A percentile compares a stretch with the other conserved stretches of the same genome.
These are phyloP conservation scores for Rhinichthys klamathensis DNA, from an alignment of 2,113 vertebrate genomes.

Conservation along the genomic window DNA sequence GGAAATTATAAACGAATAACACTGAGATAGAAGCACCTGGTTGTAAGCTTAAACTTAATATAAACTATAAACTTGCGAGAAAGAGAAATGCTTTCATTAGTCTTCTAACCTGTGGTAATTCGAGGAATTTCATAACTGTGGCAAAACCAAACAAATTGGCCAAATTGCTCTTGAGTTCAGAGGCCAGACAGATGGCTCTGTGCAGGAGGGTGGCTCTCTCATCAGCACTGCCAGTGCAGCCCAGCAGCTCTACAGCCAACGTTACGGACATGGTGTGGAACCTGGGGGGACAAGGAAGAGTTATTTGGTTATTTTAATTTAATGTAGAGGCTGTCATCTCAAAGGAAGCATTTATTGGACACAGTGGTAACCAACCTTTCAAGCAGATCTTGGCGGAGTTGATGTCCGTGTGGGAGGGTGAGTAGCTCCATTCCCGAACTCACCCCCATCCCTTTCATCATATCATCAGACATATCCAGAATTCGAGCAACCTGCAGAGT, in stretches of 20 bases:
- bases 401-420: constrained; percentile 92
- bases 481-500: constrained; percentile 87
- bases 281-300: constrained; percentile 66
- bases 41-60: too few relatives aligned
- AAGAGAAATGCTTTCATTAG: background rate
- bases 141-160: constrained; percentile 97
- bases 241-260: constrained; percentile 89
- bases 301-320: background rate
- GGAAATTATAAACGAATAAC: too few relatives aligned
- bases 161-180: constrained; percentile 88
- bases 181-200: constrained; percentile 89
- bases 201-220: constrained; percentile 89
- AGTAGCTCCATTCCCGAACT: constrained; percentile 92
- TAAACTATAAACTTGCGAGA: too few relatives aligned
- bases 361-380: constrained; percentile 81
- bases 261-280: constrained; percentile 93
- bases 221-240: constrained; percentile 89
- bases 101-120: constrained; percentile 88
- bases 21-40: too few relatives aligned
- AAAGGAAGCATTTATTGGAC: background rate
- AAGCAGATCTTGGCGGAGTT: constrained; percentile 90
- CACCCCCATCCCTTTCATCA: constrained; percentile 91
- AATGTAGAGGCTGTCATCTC: background rate
- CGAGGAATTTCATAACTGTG: constrained; percentile 89
- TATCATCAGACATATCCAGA: constrained; percentile 84